phyloP scores from a whole-genome alignment of 2,797 vertebrate species.

The Cyclopterus lumpus region DNA sequence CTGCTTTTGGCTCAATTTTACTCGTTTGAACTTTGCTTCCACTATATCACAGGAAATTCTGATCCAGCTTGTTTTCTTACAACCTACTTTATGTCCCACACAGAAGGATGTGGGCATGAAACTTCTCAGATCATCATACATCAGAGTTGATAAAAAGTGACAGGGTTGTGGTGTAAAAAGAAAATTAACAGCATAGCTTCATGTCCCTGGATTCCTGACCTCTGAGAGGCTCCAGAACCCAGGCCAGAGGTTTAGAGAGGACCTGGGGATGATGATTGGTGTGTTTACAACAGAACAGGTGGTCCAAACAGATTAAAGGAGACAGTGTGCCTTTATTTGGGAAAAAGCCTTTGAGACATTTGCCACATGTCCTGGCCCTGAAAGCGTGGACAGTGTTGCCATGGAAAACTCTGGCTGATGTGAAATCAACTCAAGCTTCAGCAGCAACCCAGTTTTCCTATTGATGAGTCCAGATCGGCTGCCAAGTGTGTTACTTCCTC shows the following conservation, averaged over 20 bases:
- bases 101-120: background rate
- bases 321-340: background rate
- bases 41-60: background rate
- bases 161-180: slow-evolving; percentile 3
- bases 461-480: background rate
- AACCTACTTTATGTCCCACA: background rate
- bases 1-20: slow-evolving; percentile 6
- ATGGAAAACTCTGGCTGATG: background rate
- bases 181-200: slow-evolving; percentile 14
- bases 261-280: no score
- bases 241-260: no score
- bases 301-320: background rate
- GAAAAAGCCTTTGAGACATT: background rate
- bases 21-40: background rate
- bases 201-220: background rate
- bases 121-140: background rate
- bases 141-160: background rate
- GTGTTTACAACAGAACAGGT: no score
- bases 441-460: slow-evolving; percentile 13
- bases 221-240: background rate
- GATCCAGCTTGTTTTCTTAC: slow-evolving; percentile 5
- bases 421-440: background rate
- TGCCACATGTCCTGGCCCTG: background rate
- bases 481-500: background rate
- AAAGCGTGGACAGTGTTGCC: background rate